phyloP scores from a whole-genome alignment of 1,140 invertebrate genomes.

The Hycleus phaleratus region DNA sequence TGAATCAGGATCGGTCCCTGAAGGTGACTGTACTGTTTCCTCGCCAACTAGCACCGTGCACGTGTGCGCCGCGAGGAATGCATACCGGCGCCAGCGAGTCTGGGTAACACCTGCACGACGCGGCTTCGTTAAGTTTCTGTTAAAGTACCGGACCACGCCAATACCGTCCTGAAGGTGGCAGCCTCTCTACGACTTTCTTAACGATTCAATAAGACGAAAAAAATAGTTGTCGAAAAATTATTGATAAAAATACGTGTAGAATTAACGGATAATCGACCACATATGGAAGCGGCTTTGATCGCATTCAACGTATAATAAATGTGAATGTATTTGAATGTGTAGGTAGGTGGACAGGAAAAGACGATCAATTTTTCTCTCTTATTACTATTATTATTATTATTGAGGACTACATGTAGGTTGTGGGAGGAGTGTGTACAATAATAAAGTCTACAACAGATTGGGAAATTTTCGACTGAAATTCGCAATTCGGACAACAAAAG shows the following conservation, averaged over 20 bases:
- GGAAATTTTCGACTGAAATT: too few relatives aligned
- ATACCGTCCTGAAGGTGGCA: conserved; percentile 17
- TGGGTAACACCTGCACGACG: conserved; percentile 33
- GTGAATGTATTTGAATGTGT: too few relatives aligned
- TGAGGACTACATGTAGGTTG: too few relatives aligned
- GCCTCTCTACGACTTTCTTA: background rate
- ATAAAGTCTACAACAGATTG: too few relatives aligned
- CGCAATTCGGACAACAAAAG: too few relatives aligned
- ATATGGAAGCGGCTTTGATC: too few relatives aligned
- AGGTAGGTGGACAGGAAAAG: too few relatives aligned
- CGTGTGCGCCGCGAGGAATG: conserved; percentile 32
- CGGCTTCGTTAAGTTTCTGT: conserved; percentile 4
- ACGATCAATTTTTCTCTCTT: too few relatives aligned
- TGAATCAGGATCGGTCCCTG: conserved; percentile 10
- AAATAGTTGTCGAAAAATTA: background rate
- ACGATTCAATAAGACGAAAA: background rate
- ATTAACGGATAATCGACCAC: too few relatives aligned
- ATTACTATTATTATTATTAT: too few relatives aligned
- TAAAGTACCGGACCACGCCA: conserved; percentile 22
- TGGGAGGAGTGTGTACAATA: too few relatives aligned
- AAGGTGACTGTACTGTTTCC: conserved; percentile 17
- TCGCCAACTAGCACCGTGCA: conserved; percentile 20
- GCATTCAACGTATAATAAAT: too few relatives aligned
- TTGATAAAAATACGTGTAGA: background rate
- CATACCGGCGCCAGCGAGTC: conserved; percentile 31